Percentiles rank a stretch among this genome's conserved stretches.
Evolutionary conservation across 2,113 vertebrate genomes (phyloP).

Genomic region (Rhinopomastus cyanomelas): DNA sequence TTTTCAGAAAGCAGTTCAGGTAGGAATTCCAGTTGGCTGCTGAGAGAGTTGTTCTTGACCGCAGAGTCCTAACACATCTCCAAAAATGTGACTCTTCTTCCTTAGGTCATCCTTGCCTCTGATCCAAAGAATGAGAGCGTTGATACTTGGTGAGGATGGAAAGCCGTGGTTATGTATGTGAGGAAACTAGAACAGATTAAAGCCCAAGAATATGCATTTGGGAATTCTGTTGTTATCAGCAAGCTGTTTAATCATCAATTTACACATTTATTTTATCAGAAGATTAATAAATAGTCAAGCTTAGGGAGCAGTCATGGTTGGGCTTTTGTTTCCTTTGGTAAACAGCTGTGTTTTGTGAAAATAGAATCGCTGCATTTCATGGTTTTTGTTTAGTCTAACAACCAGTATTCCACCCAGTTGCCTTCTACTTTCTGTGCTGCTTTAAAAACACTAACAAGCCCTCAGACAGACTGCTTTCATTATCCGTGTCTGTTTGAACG

Average conservation of each 20-base stretch:
- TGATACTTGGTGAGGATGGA: neutral
- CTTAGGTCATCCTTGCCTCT: neutral
- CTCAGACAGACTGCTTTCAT: neutral
- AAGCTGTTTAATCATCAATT: neutral
- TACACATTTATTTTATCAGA: neutral
- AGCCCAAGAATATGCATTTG: neutral
- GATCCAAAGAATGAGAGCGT: neutral
- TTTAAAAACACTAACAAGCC: neutral
- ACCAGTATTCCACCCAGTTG: neutral
- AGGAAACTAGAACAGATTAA: neutral
- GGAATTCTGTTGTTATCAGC: neutral
- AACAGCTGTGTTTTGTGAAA: neutral
- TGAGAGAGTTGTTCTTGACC: neutral
- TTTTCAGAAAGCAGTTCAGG: neutral
- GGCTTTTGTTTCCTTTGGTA: neutral
- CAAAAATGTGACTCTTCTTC: neutral
- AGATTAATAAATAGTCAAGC: neutral
- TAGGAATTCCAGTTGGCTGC: neutral
- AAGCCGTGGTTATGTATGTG: neutral
- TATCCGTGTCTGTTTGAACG: neutral
- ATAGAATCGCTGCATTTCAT: neutral
- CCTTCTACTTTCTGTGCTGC: neutral
- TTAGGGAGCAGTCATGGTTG: neutral
- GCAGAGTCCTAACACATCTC: neutral
- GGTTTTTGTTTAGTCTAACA: slow-evolving; percentile 17